phyloP scores from a whole-genome alignment of 1,140 invertebrate genomes.

The Tyrophagus putrescentiae region DNA sequence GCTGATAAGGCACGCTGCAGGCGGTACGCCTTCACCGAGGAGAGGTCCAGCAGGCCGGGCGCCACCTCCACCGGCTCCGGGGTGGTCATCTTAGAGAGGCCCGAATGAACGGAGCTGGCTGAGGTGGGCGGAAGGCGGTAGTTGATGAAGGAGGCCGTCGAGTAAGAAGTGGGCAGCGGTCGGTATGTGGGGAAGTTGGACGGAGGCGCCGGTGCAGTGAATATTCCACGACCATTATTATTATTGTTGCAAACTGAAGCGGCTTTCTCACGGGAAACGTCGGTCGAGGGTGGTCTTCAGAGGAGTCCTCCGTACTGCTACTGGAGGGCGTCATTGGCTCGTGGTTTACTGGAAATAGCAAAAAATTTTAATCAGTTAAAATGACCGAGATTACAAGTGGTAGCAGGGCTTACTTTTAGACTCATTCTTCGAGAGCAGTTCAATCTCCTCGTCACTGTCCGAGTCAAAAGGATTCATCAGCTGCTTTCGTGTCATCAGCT shows the following conservation, averaged over 20 bases:
- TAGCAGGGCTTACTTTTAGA: slow-evolving; percentile 7
- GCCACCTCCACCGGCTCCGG: slow-evolving; percentile 29
- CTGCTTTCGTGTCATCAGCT: slow-evolving; percentile 67
- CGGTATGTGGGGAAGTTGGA: neutral
- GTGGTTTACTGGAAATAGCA: slow-evolving; percentile 5
- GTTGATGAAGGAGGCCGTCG: neutral
- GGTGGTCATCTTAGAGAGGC: neutral
- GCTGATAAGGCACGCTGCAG: slow-evolving; percentile 18
- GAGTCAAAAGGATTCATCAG: slow-evolving; percentile 77
- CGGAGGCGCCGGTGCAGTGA: too few relatives aligned
- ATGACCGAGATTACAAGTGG: neutral
- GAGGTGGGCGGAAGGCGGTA: neutral
- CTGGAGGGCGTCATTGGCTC: neutral
- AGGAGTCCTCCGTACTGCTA: neutral
- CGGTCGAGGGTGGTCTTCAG: neutral
- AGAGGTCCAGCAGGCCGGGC: slow-evolving; percentile 32
- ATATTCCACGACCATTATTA: neutral
- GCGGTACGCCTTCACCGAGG: slow-evolving; percentile 28
- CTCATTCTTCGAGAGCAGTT: neutral
- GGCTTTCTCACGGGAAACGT: neutral
- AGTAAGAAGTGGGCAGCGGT: neutral
- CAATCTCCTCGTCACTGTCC: slow-evolving; percentile 61
- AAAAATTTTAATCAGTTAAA: neutral
- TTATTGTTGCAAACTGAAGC: neutral
- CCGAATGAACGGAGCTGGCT: neutral